Percentiles rank a stretch among this genome's conserved stretches.
These are phyloP conservation scores for Harpagifer antarcticus DNA, from an alignment of 2,797 vertebrate species.

Conservation along the genomic window DNA sequence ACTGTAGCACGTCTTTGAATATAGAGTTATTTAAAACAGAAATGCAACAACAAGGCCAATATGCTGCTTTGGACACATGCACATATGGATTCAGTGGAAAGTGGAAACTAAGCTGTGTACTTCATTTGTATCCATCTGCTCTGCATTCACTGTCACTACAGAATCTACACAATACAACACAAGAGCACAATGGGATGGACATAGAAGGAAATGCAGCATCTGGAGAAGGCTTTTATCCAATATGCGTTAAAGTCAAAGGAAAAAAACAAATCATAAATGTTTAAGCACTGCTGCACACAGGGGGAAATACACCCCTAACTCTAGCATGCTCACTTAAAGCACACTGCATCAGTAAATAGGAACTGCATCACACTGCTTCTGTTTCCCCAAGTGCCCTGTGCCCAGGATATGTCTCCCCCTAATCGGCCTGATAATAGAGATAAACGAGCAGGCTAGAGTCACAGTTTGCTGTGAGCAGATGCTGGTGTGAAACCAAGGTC, in stretches of 20 bases:
- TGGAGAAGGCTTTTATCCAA: slow-evolving; percentile 26
- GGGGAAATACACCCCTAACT: slow-evolving; percentile 14
- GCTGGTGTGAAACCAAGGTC: slow-evolving; percentile 64
- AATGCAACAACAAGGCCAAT: slow-evolving; percentile 10
- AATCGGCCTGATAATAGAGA: slow-evolving; percentile 66
- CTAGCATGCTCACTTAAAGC: slow-evolving; percentile 3
- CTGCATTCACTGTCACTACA: not conserved
- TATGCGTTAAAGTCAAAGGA: slow-evolving; percentile 4
- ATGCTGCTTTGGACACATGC: not conserved
- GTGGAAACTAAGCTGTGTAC: slow-evolving; percentile 1
- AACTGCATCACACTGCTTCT: not conserved
- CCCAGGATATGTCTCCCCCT: slow-evolving; percentile 23
- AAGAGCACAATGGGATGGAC: slow-evolving; percentile 18
- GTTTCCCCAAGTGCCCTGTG: slow-evolving; percentile 1
- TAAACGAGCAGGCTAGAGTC: slow-evolving; percentile 48
- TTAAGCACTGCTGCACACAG: slow-evolving; percentile 22
- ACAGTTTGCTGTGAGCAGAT: slow-evolving; percentile 64
- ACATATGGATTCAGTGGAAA: slow-evolving; percentile 4
- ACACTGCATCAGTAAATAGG: not conserved
- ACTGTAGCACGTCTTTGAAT: slow-evolving; percentile 7
- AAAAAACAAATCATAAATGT: slow-evolving; percentile 34
- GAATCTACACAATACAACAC: slow-evolving; percentile 4
- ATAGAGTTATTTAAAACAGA: not conserved
- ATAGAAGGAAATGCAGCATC: slow-evolving; percentile 15
- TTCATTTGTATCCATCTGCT: not conserved